Evolutionary conservation across 2,797 vertebrate species (phyloP).

Genomic region (Cichlasoma orientale): DNA sequence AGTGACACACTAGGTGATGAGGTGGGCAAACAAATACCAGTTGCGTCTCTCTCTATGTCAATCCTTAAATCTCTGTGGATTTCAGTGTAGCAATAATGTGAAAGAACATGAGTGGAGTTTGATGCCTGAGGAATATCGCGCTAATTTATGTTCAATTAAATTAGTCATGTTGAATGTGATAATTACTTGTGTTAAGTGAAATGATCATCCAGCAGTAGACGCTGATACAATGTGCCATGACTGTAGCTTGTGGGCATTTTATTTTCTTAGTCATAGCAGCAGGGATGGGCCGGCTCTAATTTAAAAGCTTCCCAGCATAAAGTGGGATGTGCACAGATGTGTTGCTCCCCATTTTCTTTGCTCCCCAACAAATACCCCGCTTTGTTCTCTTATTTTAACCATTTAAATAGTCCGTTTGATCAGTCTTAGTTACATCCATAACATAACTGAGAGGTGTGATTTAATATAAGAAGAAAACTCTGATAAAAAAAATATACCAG

Average conservation of each 20-base stretch:
- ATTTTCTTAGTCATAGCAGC: conserved; percentile 59
- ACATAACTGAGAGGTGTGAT: neutral
- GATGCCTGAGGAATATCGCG: conserved; percentile 55
- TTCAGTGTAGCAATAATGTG: conserved; percentile 13
- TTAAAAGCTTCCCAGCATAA: conserved; percentile 37
- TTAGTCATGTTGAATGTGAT: conserved; percentile 73
- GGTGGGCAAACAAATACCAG: neutral
- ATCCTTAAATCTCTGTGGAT: neutral
- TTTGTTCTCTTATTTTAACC: neutral
- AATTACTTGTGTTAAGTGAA: conserved; percentile 72
- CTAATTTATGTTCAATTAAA: conserved; percentile 75
- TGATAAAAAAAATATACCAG: neutral
- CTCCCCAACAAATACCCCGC: neutral
- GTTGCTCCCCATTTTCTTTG: neutral
- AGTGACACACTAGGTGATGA: neutral
- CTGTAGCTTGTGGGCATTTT: conserved; percentile 59
- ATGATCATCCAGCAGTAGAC: conserved; percentile 60
- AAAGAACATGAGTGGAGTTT: conserved; percentile 31
- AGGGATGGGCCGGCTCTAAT: conserved; percentile 38
- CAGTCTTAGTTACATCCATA: neutral
- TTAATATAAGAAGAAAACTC: neutral
- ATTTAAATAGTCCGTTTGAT: neutral
- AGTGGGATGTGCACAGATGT: neutral
- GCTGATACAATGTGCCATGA: conserved; percentile 66
- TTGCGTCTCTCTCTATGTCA: neutral